A percentile compares a stretch with the other conserved stretches of the same genome.
phyloP scores from a whole-genome alignment of 2,797 vertebrate genomes.

The Mormyrops attenuatus region DNA sequence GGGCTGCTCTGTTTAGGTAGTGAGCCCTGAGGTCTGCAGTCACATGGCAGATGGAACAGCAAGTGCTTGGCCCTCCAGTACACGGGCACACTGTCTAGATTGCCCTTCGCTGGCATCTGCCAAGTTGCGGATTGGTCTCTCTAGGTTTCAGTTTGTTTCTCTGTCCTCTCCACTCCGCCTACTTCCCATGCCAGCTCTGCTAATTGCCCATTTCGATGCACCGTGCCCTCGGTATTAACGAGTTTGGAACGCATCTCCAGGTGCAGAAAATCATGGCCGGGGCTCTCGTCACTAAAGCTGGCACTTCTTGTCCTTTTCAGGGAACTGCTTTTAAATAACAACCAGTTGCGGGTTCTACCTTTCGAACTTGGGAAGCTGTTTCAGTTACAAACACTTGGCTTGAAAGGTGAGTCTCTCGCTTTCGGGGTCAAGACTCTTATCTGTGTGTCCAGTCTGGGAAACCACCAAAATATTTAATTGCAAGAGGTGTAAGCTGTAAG shows the following conservation, averaged over 20 bases:
- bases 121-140: not conserved
- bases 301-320: conserved; percentile 51
- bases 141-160: not conserved
- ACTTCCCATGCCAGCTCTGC: not conserved
- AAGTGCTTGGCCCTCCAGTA: not conserved
- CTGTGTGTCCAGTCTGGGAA: not conserved
- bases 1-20: not conserved
- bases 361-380: conserved; percentile 99
- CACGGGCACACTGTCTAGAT: not conserved
- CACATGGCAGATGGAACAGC: not conserved
- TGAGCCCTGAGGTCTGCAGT: not conserved
- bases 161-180: not conserved
- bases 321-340: conserved; percentile 99
- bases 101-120: not conserved
- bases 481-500: not conserved
- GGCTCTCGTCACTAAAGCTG: not conserved
- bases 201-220: not conserved
- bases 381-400: conserved; percentile 98
- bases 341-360: conserved; percentile 99
- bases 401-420: conserved; percentile 79
- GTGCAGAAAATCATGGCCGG: not conserved
- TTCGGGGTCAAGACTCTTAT: not conserved
- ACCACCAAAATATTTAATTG: not conserved
- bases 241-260: not conserved
- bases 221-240: not conserved